phyloP scores from a whole-genome alignment of 2,888 invertebrate genomes.

The Caradrina clavipalpis region DNA sequence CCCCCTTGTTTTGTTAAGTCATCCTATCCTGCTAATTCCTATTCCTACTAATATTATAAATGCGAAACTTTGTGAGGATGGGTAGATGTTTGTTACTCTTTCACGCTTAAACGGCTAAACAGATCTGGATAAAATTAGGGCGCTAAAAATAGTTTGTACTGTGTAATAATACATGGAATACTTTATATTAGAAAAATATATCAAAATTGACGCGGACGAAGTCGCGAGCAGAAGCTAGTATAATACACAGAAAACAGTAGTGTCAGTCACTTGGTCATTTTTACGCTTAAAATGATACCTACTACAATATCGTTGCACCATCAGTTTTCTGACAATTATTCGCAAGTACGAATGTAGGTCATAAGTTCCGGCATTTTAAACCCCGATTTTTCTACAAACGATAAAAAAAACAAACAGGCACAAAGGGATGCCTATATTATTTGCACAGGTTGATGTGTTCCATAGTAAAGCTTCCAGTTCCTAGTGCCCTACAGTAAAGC shows the following conservation, averaged over 20 bases:
- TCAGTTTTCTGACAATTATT: conserved; percentile 42
- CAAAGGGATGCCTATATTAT: conserved; percentile 42
- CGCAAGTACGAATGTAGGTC: conserved; percentile 28
- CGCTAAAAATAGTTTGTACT: no score
- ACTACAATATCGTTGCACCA: conserved; percentile 1
- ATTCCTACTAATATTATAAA: no score
- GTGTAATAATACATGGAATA: no score
- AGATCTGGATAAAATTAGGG: no score
- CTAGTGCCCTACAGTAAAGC: conserved; percentile 33
- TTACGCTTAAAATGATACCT: conserved; percentile 15
- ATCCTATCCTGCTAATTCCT: no score
- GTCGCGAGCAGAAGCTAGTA: no score
- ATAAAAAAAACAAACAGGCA: conserved; percentile 11
- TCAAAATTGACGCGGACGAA: no score
- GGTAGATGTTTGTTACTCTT: no score
- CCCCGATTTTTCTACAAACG: conserved; percentile 17
- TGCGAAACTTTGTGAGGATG: no score
- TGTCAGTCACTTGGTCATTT: conserved; percentile 42
- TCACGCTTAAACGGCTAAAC: no score
- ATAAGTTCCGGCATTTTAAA: conserved; percentile 27
- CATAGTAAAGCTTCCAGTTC: conserved; percentile 8
- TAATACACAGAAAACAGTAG: not conserved
- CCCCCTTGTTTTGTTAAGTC: no score
- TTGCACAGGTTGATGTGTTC: conserved; percentile 20
- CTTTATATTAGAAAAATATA: no score